These are phyloP conservation scores for Phylloscopus trochiloides DNA, from an alignment of 2,113 vertebrate species.

Conservation along the genomic window DNA sequence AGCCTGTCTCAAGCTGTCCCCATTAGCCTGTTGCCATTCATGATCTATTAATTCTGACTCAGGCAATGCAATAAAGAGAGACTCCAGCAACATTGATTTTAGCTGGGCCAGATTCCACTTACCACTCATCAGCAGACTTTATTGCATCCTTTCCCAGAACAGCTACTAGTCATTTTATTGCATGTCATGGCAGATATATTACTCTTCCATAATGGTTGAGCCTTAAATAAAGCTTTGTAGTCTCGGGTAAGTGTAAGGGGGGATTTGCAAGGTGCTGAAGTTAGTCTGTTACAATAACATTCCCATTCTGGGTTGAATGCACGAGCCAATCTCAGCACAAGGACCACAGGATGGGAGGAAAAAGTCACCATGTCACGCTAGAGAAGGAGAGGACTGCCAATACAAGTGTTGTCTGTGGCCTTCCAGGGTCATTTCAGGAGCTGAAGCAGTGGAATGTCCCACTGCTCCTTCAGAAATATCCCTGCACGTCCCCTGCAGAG, in stretches of 20 bases:
- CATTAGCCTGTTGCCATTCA: constrained; percentile 57
- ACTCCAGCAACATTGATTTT: constrained; percentile 68
- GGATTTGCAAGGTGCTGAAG: constrained; percentile 32
- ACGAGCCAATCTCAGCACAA: background rate
- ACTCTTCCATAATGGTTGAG: constrained; percentile 43
- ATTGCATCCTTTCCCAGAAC: constrained; percentile 70
- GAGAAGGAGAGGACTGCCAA: background rate
- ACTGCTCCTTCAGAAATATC: constrained; percentile 55
- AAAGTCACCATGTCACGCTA: background rate
- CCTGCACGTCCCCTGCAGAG: background rate
- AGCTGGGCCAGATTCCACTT: constrained; percentile 64
- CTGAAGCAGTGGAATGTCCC: constrained; percentile 28
- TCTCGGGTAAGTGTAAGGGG: background rate
- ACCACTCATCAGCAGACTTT: constrained; percentile 63
- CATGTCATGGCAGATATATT: constrained; percentile 58
- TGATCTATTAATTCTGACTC: constrained; percentile 66
- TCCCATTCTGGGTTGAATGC: background rate
- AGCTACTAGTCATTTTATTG: constrained; percentile 65
- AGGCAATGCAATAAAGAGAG: constrained; percentile 57
- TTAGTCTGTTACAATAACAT: constrained; percentile 5
- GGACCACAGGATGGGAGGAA: background rate
- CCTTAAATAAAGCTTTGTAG: constrained; percentile 59
- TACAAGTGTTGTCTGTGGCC: background rate
- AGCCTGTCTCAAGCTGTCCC: background rate
- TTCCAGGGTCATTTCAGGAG: constrained; percentile 16